phyloP scores from a whole-genome alignment of 2,797 vertebrate species.

The Macroramphosus scolopax region DNA sequence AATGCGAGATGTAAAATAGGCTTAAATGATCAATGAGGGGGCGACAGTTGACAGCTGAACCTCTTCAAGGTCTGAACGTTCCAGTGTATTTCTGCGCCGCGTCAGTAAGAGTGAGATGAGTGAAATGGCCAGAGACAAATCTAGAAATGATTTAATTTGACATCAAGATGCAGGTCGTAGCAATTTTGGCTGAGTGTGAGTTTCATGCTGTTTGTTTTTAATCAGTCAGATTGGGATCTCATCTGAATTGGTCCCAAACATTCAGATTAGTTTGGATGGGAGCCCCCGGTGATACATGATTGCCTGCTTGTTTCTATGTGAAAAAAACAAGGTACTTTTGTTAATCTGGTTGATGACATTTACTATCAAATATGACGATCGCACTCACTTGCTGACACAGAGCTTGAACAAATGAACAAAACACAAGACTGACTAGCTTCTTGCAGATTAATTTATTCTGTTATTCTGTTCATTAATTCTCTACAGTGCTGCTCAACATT shows the following conservation, averaged over 20 bases:
- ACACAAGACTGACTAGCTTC: background rate
- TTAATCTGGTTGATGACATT: conserved; percentile 10
- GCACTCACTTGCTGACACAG: background rate
- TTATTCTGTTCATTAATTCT: conserved; percentile 52
- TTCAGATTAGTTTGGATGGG: conserved; percentile 51
- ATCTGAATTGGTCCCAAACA: conserved; percentile 22
- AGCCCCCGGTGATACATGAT: conserved; percentile 19
- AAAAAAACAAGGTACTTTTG: conserved; percentile 8
- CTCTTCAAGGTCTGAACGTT: background rate
- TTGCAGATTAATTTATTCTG: conserved; percentile 66
- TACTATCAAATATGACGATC: background rate
- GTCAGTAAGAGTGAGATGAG: no score
- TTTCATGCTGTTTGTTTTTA: conserved; percentile 6
- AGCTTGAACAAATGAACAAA: conserved; percentile 6
- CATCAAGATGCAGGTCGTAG: background rate
- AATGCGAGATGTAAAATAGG: conserved; percentile 36
- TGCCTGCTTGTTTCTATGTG: conserved; percentile 9
- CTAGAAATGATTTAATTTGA: background rate
- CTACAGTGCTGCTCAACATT: conserved; percentile 66
- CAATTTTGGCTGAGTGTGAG: background rate
- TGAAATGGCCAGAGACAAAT: background rate
- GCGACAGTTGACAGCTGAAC: conserved; percentile 18
- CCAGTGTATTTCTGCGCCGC: background rate
- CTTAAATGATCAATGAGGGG: conserved; percentile 42
- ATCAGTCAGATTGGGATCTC: conserved; percentile 4